Evolutionary conservation across 2,888 invertebrate species (phyloP).

Genomic region (Theristus sp.): DNA sequence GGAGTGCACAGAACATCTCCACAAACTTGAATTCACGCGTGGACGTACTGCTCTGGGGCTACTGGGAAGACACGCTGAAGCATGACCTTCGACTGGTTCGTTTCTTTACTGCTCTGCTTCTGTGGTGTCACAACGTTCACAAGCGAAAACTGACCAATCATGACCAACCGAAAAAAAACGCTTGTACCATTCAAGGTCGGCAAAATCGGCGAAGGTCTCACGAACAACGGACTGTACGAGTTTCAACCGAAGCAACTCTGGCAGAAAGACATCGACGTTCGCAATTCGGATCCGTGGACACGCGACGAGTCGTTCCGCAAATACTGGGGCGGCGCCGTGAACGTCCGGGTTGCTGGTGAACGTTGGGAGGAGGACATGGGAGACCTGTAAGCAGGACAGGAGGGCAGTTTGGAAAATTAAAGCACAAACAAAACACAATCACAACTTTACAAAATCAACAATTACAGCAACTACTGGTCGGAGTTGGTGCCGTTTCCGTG

Average conservation of each 20-base stretch:
- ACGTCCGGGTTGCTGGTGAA: constrained; percentile 13
- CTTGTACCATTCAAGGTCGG: neutral
- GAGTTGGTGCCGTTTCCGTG: constrained; percentile 73
- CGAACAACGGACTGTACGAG: neutral
- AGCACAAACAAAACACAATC: neutral
- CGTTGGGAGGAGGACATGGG: neutral
- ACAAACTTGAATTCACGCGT: constrained; percentile 19
- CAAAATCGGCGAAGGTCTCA: neutral
- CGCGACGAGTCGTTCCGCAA: constrained; percentile 13
- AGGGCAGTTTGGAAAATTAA: neutral
- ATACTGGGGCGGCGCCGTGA: constrained; percentile 19
- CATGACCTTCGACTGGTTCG: neutral
- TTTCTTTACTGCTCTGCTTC: too few relatives aligned
- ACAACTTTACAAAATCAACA: constrained; percentile 29
- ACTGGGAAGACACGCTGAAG: constrained; percentile 22
- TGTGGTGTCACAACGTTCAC: too few relatives aligned
- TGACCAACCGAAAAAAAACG: too few relatives aligned
- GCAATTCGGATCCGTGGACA: neutral
- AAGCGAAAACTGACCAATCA: too few relatives aligned
- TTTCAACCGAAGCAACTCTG: neutral
- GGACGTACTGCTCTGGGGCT: constrained; percentile 22
- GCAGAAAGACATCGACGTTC: neutral
- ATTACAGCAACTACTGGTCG: constrained; percentile 46
- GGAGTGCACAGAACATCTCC: constrained; percentile 17
- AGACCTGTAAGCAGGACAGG: neutral